Evolutionary conservation across 2,113 vertebrate species (phyloP).

Genomic region (Rhipidura dahli): DNA sequence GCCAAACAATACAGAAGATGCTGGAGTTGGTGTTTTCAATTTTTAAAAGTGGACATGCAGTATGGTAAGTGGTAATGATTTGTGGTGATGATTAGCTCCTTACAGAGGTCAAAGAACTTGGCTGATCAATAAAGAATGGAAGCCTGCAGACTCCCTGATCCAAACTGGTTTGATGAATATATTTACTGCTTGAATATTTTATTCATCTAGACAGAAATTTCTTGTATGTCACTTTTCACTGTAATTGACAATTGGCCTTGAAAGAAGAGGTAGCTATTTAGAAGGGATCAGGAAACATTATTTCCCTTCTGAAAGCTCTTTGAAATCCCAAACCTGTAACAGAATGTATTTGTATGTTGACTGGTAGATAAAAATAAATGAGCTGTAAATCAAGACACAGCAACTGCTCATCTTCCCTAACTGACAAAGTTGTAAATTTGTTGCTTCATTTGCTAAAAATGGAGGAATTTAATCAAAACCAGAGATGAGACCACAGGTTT

Average conservation of each 20-base stretch:
- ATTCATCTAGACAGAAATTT: not conserved
- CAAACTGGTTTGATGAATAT: not conserved
- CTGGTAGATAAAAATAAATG: not conserved
- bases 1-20: not conserved
- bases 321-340: not conserved
- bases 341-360: not conserved
- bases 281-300: not conserved
- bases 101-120: not conserved
- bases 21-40: not conserved
- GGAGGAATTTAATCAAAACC: not conserved
- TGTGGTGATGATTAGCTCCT: not conserved
- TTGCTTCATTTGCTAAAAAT: not conserved
- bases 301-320: not conserved
- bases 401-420: not conserved
- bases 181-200: not conserved
- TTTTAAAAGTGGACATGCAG: not conserved
- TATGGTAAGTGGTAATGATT: not conserved
- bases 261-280: not conserved
- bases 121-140: conserved; percentile 7
- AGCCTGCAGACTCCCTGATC: not conserved
- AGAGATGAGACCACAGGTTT: not conserved
- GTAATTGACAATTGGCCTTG: not conserved
- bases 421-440: not conserved
- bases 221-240: not conserved
- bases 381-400: not conserved